Evolutionary conservation across 2,113 vertebrate species (phyloP).

Genomic region (Leucopsar rothschildi): DNA sequence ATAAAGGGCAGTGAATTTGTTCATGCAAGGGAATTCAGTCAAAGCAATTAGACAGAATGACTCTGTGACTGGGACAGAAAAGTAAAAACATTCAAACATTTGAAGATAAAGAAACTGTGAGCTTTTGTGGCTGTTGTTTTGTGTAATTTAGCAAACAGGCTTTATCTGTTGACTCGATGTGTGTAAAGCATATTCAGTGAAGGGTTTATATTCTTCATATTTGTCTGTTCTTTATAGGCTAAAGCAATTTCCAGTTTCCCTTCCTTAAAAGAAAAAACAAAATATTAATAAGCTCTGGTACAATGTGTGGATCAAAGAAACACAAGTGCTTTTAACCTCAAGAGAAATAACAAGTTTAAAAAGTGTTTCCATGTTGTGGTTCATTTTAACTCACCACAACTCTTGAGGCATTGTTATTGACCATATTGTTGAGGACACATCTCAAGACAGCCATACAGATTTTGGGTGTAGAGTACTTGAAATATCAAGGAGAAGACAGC

Average conservation of each 20-base stretch:
- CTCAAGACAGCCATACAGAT: not conserved
- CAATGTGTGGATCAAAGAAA: not conserved
- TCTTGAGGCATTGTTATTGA: not conserved
- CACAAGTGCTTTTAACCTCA: not conserved
- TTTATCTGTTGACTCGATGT: not conserved
- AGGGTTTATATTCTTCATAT: not conserved
- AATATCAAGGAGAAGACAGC: not conserved
- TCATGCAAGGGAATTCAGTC: not conserved
- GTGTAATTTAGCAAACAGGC: not conserved
- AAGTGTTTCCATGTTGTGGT: accelerated
- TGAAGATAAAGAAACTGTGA: not conserved
- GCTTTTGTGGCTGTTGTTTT: not conserved
- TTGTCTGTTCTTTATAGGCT: not conserved
- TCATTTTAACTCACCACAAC: not conserved
- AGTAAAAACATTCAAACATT: not conserved
- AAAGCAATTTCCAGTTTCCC: accelerated
- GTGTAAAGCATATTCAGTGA: not conserved
- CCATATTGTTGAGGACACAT: not conserved
- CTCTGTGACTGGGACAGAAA: not conserved
- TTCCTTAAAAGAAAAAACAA: not conserved
- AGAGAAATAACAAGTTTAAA: not conserved
- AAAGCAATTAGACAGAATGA: not conserved
- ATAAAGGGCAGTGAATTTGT: not conserved
- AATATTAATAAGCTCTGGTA: not conserved
- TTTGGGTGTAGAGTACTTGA: not conserved